Percentiles rank a stretch among this genome's conserved stretches.
Conservation (phyloP, 2,113 vertebrate genomes). For the Poeciliopsis turrubarensis region DNA sequence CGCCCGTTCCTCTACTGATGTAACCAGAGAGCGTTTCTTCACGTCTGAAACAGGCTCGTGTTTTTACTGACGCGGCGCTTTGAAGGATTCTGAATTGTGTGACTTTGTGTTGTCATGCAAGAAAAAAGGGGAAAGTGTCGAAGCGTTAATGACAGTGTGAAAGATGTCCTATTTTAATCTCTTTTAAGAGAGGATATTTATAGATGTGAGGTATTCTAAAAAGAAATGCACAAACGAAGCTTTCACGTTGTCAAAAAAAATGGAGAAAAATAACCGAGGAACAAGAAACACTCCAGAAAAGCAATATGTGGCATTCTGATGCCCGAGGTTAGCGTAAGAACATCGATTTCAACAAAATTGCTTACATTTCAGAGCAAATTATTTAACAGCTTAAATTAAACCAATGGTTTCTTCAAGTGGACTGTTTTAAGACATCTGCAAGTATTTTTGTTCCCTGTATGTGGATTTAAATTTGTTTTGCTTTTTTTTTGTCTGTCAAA, state of each 20-base stretch:
- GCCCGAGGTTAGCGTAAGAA: background rate
- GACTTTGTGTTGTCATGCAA: constrained; percentile 5
- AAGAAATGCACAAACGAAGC: background rate
- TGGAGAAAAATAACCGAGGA: background rate
- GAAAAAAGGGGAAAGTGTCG: background rate
- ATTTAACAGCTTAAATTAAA: too few relatives aligned
- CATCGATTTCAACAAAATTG: background rate
- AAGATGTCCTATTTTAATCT: constrained; percentile 7
- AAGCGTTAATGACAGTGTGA: constrained; percentile 26
- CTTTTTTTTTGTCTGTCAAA: too few relatives aligned
- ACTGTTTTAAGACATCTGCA: too few relatives aligned
- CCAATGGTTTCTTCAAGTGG: too few relatives aligned
- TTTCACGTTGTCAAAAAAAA: constrained; percentile 8
- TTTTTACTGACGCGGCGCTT: constrained; percentile 62
- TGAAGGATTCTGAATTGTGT: constrained; percentile 54
- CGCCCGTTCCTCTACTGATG: constrained; percentile 66
- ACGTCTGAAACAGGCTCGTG: constrained; percentile 55
- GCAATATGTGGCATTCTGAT: background rate
- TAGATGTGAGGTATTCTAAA: constrained; percentile 15
- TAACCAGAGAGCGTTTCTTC: constrained; percentile 60
- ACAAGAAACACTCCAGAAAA: background rate
- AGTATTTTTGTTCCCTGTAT: too few relatives aligned
- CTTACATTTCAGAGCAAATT: too few relatives aligned
- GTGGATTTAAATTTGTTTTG: too few relatives aligned
- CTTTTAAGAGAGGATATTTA: constrained; percentile 21